Percentiles rank a stretch among this genome's conserved stretches.
phyloP scores from a whole-genome alignment of 2,113 vertebrate genomes.

The Amia ocellicauda region DNA sequence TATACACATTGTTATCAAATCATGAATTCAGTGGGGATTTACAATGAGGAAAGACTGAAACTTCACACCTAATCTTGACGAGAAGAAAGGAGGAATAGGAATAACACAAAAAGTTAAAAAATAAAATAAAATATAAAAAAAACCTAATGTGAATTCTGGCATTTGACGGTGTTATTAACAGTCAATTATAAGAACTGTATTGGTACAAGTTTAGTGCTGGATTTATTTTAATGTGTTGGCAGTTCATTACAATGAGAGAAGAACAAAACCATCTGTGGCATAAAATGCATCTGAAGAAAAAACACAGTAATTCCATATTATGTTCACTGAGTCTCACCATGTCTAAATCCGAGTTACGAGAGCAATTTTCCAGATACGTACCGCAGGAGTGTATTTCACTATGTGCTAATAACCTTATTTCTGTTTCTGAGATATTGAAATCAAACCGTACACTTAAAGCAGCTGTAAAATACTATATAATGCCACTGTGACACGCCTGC shows the following conservation, averaged over 20 bases:
- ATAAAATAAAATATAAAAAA: conserved; percentile 28
- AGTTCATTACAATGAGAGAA: conserved; percentile 33
- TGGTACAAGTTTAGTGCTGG: conserved; percentile 30
- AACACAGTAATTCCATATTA: conserved; percentile 40
- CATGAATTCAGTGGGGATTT: not conserved
- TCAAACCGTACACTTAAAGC: not conserved
- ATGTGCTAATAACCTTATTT: not conserved
- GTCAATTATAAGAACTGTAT: conserved; percentile 47
- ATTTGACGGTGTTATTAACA: conserved; percentile 28
- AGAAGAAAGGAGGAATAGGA: not conserved
- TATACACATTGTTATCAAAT: not conserved
- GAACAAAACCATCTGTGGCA: conserved; percentile 59
- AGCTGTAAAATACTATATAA: not conserved
- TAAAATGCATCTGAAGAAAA: conserved; percentile 46
- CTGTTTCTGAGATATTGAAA: not conserved
- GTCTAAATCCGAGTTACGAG: not conserved
- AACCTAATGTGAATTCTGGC: conserved; percentile 22
- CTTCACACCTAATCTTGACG: conserved; percentile 1
- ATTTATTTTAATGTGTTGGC: conserved; percentile 38
- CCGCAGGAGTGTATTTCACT: not conserved
- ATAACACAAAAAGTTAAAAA: not conserved
- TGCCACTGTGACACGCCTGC: too few species aligned
- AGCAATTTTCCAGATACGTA: conserved; percentile 1
- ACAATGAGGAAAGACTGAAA: not conserved
- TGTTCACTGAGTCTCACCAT: conserved; percentile 30